Conservation (phyloP, 2,888 invertebrate genomes). For the Diaphora mendica region DNA sequence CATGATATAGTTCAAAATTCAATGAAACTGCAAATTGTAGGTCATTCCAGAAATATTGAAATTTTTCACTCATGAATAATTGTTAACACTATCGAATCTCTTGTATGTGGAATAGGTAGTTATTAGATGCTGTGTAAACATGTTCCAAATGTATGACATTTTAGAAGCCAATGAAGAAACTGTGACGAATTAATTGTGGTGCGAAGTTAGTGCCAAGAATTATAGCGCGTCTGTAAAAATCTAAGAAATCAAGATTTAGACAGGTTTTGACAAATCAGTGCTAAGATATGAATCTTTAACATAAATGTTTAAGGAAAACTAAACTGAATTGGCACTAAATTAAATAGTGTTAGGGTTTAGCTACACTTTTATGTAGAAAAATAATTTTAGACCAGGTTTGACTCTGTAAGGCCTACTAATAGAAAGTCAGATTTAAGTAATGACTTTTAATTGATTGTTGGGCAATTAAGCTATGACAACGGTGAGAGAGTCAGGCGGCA, state of each 20-base stretch:
- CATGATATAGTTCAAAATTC: conserved; percentile 59
- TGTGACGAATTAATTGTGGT: conserved; percentile 42
- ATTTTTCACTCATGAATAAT: conserved; percentile 60
- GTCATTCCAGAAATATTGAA: conserved; percentile 60
- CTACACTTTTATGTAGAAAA: neutral
- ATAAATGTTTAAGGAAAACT: neutral
- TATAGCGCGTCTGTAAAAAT: conserved; percentile 34
- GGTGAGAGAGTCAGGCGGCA: too few species aligned
- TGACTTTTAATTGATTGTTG: too few species aligned
- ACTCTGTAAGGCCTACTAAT: too few species aligned
- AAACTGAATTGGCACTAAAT: neutral
- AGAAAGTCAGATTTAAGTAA: too few species aligned
- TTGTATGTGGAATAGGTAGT: conserved; percentile 53
- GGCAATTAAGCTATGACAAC: too few species aligned
- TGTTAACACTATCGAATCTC: conserved; percentile 55
- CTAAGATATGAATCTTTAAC: neutral
- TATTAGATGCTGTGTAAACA: conserved; percentile 49
- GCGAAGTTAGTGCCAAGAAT: conserved; percentile 50
- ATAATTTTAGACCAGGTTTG: too few species aligned
- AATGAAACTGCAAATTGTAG: conserved; percentile 51
- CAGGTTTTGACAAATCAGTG: neutral
- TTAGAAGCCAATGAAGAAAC: conserved; percentile 47
- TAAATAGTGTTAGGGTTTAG: conserved; percentile 12
- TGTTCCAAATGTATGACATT: conserved; percentile 45
- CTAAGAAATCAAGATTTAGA: conserved; percentile 19